Evolutionary conservation across 2,888 invertebrate genomes (phyloP).

Genomic region (Philaethria dido): DNA sequence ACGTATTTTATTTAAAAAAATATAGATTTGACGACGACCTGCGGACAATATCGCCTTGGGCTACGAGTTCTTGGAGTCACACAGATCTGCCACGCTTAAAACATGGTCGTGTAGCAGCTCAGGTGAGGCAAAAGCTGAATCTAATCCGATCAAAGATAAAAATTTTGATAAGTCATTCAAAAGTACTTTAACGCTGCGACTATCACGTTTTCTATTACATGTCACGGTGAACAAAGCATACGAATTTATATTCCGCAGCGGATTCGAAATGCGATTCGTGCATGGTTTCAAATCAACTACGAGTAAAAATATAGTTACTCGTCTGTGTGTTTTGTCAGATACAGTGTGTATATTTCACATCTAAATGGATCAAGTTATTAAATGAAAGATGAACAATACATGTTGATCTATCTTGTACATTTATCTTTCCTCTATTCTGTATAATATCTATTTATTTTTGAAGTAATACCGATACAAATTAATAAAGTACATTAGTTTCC

Average conservation of each 20-base stretch:
- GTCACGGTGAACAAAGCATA: constrained; percentile 54
- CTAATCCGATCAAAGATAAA: not conserved
- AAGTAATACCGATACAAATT: not conserved
- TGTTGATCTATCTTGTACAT: not conserved
- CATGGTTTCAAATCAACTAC: constrained; percentile 64
- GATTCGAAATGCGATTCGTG: constrained; percentile 56
- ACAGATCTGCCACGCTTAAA: constrained; percentile 89
- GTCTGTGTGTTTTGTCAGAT: constrained; percentile 6
- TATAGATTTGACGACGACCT: constrained; percentile 86
- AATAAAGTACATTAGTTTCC: not conserved
- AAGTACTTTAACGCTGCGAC: constrained; percentile 37
- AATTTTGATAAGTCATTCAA: constrained; percentile 7
- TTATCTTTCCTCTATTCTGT: not conserved
- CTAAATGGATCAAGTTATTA: constrained; percentile 6
- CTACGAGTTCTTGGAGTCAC: constrained; percentile 90
- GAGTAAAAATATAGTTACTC: constrained; percentile 48
- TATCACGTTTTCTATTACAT: constrained; percentile 54
- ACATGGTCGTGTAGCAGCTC: constrained; percentile 90
- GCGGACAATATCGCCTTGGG: constrained; percentile 89
- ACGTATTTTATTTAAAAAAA: not conserved
- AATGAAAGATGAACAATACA: not conserved
- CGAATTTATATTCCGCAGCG: constrained; percentile 60
- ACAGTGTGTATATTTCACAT: constrained; percentile 1
- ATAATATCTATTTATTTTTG: not conserved
- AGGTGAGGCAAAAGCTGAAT: constrained; percentile 76